Evolutionary conservation across 2,113 vertebrate genomes (phyloP), one percentile per base, ranked within the genome.

Genomic region (Synchiropus splendidus): DNA sequence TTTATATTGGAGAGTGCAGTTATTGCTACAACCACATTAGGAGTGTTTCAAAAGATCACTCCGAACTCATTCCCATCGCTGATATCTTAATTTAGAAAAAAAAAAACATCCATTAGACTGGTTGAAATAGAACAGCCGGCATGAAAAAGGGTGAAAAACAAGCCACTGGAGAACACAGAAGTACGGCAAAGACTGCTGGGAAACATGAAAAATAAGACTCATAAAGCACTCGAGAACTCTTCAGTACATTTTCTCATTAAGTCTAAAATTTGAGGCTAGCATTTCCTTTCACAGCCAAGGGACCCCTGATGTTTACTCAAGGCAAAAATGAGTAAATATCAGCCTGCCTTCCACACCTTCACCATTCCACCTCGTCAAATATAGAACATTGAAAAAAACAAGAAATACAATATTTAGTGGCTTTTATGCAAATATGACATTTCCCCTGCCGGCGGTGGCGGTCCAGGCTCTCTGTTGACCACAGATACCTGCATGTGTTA

Each of bases 351-450:
- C 58, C 58, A 45, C 34, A 31, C 36, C 48, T 51, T 51, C 14
- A 40, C 59, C 60, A 45, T 36, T 45, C 36, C 54, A 42, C 42
- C 51, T 48, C 42, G 48, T 77, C 44, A 60, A 64, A 75, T 61
- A 64, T 36, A 49, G 55, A 61, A 51, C 43, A 53, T 41, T 1
- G 47, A 52, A 39, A 52, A 67, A 64, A 77, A 74, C 55, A 64
- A 70, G 47, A 73, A 73, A 71, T 64, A 77, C 67, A 78, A 74
- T 72, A 66, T 75, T 74, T 75, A 62, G 63, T 62, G 56, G 57
- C 54, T 64, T 61, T 77, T 77, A 81, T 75, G 75, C 62, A 72
- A 83, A 81, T 81, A 47, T 74, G 78, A 81, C 75, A 81, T 81
- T 80, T 75, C 44, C 67, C 58, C 16, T 33, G 69, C 52, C 12